Evolutionary conservation across 2,113 vertebrate genomes (phyloP).

Genomic region (Ceyx melanurus): DNA sequence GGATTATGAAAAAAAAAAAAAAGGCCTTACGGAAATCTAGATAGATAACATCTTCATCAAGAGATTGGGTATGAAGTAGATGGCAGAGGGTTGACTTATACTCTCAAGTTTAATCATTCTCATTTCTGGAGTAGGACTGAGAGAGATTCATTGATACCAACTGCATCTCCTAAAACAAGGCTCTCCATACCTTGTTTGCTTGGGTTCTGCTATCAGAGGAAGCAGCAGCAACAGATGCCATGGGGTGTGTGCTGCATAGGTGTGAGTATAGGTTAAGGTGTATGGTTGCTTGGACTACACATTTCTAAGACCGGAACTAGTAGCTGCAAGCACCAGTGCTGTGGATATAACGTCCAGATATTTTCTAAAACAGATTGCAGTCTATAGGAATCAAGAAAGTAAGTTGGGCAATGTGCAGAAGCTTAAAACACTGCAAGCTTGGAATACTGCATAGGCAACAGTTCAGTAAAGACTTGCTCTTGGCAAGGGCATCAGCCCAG

Average conservation of each 20-base stretch:
- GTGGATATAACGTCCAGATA: not conserved
- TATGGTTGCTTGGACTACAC: not conserved
- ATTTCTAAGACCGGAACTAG: not conserved
- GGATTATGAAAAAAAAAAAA: not conserved
- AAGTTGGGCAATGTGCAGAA: not conserved
- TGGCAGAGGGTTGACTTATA: not conserved
- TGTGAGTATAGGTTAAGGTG: not conserved
- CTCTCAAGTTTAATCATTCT: not conserved
- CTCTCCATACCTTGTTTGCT: not conserved
- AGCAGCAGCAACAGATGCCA: not conserved
- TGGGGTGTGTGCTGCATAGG: accelerated
- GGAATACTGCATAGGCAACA: not conserved
- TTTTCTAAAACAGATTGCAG: not conserved
- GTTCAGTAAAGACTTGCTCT: not conserved
- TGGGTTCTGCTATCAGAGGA: not conserved
- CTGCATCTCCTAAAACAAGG: not conserved
- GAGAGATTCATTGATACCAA: not conserved
- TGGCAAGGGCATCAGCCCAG: not conserved
- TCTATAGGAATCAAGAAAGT: not conserved
- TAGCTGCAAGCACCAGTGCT: not conserved
- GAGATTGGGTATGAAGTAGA: not conserved
- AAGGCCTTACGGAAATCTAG: not conserved
- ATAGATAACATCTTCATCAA: not conserved
- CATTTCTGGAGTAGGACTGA: not conserved
- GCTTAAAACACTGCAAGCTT: not conserved